These are phyloP conservation scores for Triplophysa yarkandensis DNA, from an alignment of 2,797 vertebrate species.

Conservation along the genomic window DNA sequence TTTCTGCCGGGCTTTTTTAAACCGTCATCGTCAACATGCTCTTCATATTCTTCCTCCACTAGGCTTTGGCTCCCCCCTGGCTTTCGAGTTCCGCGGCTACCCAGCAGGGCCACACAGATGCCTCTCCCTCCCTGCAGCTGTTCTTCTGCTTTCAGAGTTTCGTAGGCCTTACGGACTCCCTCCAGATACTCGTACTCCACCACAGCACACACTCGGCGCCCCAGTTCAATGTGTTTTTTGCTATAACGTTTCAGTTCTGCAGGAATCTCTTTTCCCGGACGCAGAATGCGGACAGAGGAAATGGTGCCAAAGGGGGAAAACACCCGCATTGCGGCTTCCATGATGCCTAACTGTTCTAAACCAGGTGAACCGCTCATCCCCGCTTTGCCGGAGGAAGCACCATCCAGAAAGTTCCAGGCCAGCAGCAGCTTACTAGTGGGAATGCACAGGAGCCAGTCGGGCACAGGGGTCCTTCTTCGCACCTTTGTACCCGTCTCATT, in stretches of 20 bases:
- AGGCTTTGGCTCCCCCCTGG: constrained; percentile 41
- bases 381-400: constrained; percentile 11
- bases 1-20: constrained; percentile 34
- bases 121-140: constrained; percentile 23
- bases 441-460: constrained; percentile 73
- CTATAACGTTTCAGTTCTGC: constrained; percentile 69
- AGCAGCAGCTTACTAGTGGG: constrained; percentile 78
- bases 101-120: constrained; percentile 67
- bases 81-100: constrained; percentile 67
- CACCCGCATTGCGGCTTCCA: constrained; percentile 68
- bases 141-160: constrained; percentile 61
- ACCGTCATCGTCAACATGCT: constrained; percentile 1
- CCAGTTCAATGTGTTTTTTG: constrained; percentile 70
- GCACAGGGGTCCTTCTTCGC: constrained; percentile 68
- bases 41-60: constrained; percentile 49
- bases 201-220: constrained; percentile 72
- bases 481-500: constrained; percentile 82
- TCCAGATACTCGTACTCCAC: constrained; percentile 80
- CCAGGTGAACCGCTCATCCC: constrained; percentile 1
- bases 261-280: constrained; percentile 77
- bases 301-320: constrained; percentile 71
- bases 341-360: constrained; percentile 54
- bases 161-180: constrained; percentile 67
- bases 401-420: constrained; percentile 71
- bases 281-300: constrained; percentile 73